Base-by-base conservation (phyloP, 2,888 invertebrate species). In the Harpalus rubripes region DNA sequence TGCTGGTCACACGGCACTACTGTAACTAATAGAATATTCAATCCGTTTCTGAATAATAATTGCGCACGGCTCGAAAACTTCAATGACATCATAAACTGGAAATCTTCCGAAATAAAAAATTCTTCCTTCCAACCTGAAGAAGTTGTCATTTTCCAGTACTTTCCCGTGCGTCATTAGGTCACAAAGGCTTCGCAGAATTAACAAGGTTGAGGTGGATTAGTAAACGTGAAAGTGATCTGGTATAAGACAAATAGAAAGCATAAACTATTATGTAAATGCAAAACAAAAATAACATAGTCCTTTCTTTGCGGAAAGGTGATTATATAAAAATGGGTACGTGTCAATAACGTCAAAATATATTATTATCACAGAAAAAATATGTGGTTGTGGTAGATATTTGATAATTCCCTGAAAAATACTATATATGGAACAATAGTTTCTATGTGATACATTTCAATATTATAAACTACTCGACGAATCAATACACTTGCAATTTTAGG, bases 241-340 rank as follows among this genome's bases (percentile, higher is more conserved):
- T 26, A 81, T 32, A 65, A 58, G 65, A 63, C 41, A 68, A 81
- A 81, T 81, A 81, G 81, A 81, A 81, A 81, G 81, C 81, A 81
- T 22, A 32, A 12, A 52, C 44, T 52, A 68, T 81, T 81, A 81
- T 81, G 56, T 68, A 81, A 81, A 81, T 68, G 4, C 7, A 10
- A 78, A 78, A 78, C 78, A 56, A 78, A 76, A 76, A 58, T 56
- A 58, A 58, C 2, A 41, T 44, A 8, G 41, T 74, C 32, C 58
- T 78, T 78, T 58, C 78, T 26, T 58, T 58, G 32, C 26, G 58
- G 74, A 74, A 74, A 74, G 16, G 10, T 63, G 18, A 63, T 63
- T 5, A 41, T 41, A 61, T 22, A 58, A 52, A 74, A 52, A 52
- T 52, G 74, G 8, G 74, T 44, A 52, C 74, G 58, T 78, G 78